phyloP scores from a whole-genome alignment of 2,113 vertebrate species.

The Ailurus styani region DNA sequence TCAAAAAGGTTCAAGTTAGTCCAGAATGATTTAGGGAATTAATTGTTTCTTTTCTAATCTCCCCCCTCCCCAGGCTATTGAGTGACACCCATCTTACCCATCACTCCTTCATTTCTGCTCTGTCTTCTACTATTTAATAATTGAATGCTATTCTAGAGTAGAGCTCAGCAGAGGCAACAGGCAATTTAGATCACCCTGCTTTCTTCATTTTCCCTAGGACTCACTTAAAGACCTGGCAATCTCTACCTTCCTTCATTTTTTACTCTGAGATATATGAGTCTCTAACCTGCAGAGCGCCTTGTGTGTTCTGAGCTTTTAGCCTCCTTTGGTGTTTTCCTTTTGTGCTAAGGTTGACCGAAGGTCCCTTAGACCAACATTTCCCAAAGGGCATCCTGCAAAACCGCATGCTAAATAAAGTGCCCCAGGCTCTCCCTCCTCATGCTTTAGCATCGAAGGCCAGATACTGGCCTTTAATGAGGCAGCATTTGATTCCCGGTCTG shows the following conservation, averaged over 20 bases:
- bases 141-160: neutral
- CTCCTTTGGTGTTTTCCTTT: neutral
- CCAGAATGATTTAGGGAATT: conserved; percentile 19
- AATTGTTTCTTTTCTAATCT: conserved; percentile 24
- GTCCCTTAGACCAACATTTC: neutral
- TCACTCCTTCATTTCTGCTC: neutral
- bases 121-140: neutral
- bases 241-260: neutral
- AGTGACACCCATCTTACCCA: neutral
- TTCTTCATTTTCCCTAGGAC: neutral
- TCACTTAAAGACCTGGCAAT: neutral
- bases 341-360: neutral
- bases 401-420: neutral
- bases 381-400: neutral
- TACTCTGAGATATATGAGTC: neutral
- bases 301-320: neutral
- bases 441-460: neutral
- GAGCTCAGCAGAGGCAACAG: neutral
- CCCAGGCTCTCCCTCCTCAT: neutral
- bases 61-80: neutral
- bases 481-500: neutral
- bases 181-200: neutral
- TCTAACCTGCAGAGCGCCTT: neutral
- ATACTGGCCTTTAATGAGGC: neutral
- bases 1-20: conserved; percentile 39